Conservation (phyloP, 92 coral and sea anemone genomes). For the Pocillopora grandis region DNA sequence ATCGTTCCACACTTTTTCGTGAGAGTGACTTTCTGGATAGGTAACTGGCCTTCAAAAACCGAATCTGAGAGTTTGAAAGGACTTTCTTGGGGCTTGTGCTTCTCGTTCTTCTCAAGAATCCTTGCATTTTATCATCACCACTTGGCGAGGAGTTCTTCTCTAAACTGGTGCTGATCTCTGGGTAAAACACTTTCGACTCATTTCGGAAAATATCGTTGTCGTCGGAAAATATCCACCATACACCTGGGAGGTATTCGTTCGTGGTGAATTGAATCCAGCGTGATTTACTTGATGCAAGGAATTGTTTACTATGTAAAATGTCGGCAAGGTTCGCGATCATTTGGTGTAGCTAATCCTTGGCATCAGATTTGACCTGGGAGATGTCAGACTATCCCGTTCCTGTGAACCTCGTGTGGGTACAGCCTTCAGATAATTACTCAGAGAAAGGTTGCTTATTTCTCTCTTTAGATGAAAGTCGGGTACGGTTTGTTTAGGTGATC, state of each 20-base stretch:
- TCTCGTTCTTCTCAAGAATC: neutral
- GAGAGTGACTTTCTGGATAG: slow-evolving; percentile 14
- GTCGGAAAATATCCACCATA: slow-evolving; percentile 62
- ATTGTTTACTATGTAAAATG: slow-evolving; percentile 39
- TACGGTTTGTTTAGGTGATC: neutral
- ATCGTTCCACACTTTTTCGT: slow-evolving; percentile 2
- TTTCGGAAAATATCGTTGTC: slow-evolving; percentile 7
- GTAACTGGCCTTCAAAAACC: slow-evolving; percentile 25
- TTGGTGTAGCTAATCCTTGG: slow-evolving; percentile 81
- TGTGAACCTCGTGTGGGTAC: slow-evolving; percentile 44
- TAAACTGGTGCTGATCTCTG: slow-evolving; percentile 38
- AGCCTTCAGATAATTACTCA: slow-evolving; percentile 72
- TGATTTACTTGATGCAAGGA: slow-evolving; percentile 3
- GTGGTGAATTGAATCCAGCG: slow-evolving; percentile 6
- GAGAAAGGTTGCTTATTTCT: slow-evolving; percentile 76
- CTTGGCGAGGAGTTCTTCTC: neutral
- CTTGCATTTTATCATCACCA: neutral
- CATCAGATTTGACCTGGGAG: slow-evolving; percentile 21
- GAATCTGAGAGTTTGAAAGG: neutral
- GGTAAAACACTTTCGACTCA: slow-evolving; percentile 37
- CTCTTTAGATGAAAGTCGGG: slow-evolving; percentile 50
- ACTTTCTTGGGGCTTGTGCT: neutral
- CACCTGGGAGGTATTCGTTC: slow-evolving; percentile 34
- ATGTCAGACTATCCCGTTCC: neutral
- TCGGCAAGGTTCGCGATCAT: slow-evolving; percentile 31